These are phyloP conservation scores for Xiphydria camelus DNA, from an alignment of 2,888 invertebrate species.

Conservation along the genomic window DNA sequence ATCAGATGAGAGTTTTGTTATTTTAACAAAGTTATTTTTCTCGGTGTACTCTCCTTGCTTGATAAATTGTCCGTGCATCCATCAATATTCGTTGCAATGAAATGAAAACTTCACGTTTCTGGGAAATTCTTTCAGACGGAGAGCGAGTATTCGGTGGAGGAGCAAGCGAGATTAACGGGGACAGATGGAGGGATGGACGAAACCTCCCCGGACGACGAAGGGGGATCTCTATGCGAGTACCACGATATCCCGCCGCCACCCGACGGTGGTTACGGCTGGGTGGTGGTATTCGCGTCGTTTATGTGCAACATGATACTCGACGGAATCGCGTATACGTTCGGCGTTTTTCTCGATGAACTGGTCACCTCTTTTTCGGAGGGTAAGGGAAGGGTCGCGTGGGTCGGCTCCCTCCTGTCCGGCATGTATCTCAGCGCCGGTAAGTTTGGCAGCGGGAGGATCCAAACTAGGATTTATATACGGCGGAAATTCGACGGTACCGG, in stretches of 20 bases:
- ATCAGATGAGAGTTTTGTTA: no score
- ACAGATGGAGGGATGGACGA: conserved; percentile 69
- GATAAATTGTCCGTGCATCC: no score
- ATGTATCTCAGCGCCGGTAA: conserved; percentile 92
- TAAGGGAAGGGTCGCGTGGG: conserved; percentile 88
- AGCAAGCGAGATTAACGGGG: conserved; percentile 76
- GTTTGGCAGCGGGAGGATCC: no score
- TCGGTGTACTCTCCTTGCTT: no score
- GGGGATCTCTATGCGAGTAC: conserved; percentile 68
- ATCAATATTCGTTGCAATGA: no score
- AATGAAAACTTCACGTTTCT: no score
- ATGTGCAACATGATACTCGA: conserved; percentile 98
- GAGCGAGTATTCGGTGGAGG: conserved; percentile 84
- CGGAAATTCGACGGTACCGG: no score
- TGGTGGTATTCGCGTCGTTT: conserved; percentile 94
- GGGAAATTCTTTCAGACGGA: conserved; percentile 67
- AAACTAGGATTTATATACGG: no score
- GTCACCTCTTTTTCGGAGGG: conserved; percentile 81
- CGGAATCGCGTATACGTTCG: conserved; percentile 98
- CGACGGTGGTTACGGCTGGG: conserved; percentile 91
- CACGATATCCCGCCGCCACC: conserved; percentile 84
- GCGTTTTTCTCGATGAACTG: conserved; percentile 84
- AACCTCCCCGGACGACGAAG: conserved; percentile 61
- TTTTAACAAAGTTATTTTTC: no score
- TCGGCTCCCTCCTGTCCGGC: conserved; percentile 92